Base-by-base conservation (phyloP, 92 coral and sea anemone species). In the Blastomussa wellsi region DNA sequence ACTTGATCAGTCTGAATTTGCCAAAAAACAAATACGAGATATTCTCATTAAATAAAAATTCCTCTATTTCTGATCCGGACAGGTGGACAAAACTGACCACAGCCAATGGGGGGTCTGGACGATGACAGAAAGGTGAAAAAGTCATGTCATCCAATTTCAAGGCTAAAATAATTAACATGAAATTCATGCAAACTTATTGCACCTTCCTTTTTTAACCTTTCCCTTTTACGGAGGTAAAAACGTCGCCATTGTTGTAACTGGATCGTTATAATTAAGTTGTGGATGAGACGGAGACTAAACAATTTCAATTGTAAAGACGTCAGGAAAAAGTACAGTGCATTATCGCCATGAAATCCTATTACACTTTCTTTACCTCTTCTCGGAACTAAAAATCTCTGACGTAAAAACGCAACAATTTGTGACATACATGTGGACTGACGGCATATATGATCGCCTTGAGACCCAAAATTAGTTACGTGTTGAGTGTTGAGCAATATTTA, bases 31-130 rank as follows among this genome's bases (percentile, higher is more conserved):
- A 57, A 22, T 28, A 57, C 22, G 1, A 57, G 29, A 57, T 24
- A 9, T 26, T 62, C 5, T 33, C 68, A 62, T 28, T 57, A 14
- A 15, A 52, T 62, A n/a, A 12, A 59, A 24, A 59, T n/a, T 59
- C n/a, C 11, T 1, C 29, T 13, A 5, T n/a, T 59, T 59, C 66
- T 59, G 33, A 9, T 32, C 17, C 28, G 5, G 68, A 62, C 68
- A 62, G 68, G 33, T 62, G 68, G 68, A 5, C 26, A 28, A 2
- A 11, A 13, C 35, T 62, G 68, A 62, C 31, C 10, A 62, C 11
- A 26, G 17, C 68, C 68, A 62, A 62, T 62, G 68, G 68, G 68
- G 32, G 31, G 68, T n/a, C 68, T 62, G 68, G 68, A 28, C 35
- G 28, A 62, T 28, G 15, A 62, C 35, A 1, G 33, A 26, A 62